phyloP scores from a whole-genome alignment of 2,113 vertebrate genomes.

The Nycticorax nycticorax region DNA sequence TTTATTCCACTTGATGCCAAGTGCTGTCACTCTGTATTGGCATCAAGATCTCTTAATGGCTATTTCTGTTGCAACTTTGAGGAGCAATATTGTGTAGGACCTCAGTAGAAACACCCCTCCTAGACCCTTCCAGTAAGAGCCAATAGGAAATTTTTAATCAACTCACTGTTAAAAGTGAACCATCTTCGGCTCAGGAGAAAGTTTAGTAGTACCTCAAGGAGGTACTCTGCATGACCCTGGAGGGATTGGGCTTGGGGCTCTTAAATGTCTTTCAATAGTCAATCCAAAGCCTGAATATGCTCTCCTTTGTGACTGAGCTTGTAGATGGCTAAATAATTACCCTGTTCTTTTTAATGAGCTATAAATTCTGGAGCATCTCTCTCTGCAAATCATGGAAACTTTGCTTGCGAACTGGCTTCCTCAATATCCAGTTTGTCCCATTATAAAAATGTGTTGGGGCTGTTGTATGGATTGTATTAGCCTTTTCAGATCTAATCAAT shows the following conservation, averaged over 20 bases:
- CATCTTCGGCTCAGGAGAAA: neutral
- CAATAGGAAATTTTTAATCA: neutral
- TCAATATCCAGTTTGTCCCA: neutral
- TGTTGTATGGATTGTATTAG: neutral
- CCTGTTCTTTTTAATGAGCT: neutral
- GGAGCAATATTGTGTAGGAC: neutral
- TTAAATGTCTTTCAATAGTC: neutral
- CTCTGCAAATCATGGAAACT: neutral
- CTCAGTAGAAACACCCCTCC: neutral
- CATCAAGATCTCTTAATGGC: neutral
- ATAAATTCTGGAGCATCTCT: neutral
- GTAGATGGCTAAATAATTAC: neutral
- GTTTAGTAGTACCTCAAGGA: neutral
- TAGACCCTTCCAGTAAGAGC: neutral
- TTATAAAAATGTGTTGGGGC: neutral
- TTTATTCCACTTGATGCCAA: neutral
- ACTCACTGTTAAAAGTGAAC: neutral
- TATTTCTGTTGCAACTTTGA: neutral
- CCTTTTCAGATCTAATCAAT: neutral
- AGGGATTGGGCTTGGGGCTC: neutral
- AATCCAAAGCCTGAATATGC: neutral
- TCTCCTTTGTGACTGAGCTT: neutral
- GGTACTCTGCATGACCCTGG: neutral
- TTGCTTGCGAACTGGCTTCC: neutral
- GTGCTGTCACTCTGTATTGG: neutral